These are phyloP conservation scores for Siderastrea siderea DNA, from an alignment of 92 coral and sea anemone genomes.

Conservation along the genomic window DNA sequence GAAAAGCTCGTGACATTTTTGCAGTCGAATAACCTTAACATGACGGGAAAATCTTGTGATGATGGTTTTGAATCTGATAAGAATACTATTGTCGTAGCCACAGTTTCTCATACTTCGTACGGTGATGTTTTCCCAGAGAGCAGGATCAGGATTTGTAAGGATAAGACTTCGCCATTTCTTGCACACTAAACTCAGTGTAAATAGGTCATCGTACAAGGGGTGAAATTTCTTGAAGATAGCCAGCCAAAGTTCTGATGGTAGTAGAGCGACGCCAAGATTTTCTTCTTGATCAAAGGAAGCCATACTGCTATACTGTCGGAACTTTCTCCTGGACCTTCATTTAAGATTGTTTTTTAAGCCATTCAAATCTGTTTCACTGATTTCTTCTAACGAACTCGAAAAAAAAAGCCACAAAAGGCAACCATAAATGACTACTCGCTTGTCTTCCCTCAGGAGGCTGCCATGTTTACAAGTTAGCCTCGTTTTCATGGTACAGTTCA, in stretches of 20 bases:
- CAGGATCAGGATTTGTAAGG: conserved; percentile 73
- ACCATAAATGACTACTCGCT: background rate
- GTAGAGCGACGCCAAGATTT: background rate
- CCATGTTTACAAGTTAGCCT: conserved; percentile 29
- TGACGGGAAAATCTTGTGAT: conserved; percentile 57
- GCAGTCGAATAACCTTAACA: conserved; percentile 70
- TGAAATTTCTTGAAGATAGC: conserved; percentile 75
- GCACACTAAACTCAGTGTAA: conserved; percentile 73
- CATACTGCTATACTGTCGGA: too few relatives aligned
- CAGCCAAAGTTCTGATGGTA: conserved; percentile 90
- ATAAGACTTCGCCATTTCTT: conserved; percentile 80
- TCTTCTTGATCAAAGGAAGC: background rate
- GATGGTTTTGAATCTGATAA: conserved; percentile 65
- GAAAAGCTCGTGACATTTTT: conserved; percentile 79
- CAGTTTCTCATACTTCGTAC: conserved; percentile 75
- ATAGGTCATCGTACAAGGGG: conserved; percentile 82
- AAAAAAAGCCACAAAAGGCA: background rate
- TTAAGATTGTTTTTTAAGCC: background rate
- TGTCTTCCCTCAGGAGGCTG: background rate
- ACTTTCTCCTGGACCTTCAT: too few relatives aligned
- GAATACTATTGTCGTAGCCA: conserved; percentile 65
- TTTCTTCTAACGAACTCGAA: background rate
- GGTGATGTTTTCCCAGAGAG: conserved; percentile 79
- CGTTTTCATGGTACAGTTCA: background rate
- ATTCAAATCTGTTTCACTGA: background rate